Percentiles rank a stretch among this genome's conserved stretches.
Conservation (phyloP, 2,888 invertebrate genomes). For the Xestia sexstrigata region DNA sequence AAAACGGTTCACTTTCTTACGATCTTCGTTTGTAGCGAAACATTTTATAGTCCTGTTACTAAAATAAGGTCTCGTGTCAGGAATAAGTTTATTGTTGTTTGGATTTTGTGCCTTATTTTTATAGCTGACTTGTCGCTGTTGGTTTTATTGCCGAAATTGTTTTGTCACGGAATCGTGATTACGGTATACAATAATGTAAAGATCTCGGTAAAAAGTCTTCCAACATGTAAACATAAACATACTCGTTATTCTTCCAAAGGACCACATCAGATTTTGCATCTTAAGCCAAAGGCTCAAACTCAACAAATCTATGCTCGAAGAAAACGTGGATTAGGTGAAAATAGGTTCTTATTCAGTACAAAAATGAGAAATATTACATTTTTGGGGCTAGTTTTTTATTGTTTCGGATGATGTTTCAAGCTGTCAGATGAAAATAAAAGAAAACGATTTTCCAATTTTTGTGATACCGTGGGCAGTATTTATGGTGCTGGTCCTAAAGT, state of each 20-base stretch:
- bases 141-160: slow-evolving; percentile 60
- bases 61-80: slow-evolving; percentile 57
- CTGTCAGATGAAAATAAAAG: background rate
- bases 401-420: background rate
- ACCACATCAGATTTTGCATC: too few relatives aligned
- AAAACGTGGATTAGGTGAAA: background rate
- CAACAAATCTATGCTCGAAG: background rate
- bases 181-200: slow-evolving; percentile 35
- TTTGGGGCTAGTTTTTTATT: background rate
- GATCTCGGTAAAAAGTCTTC: background rate
- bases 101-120: slow-evolving; percentile 58
- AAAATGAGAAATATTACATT: background rate
- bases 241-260: too few relatives aligned
- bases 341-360: background rate
- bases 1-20: slow-evolving; percentile 61
- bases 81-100: slow-evolving; percentile 66
- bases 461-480: background rate
- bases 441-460: background rate
- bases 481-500: background rate
- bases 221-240: background rate
- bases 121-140: slow-evolving; percentile 56
- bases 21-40: slow-evolving; percentile 56
- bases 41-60: slow-evolving; percentile 65
- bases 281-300: background rate
- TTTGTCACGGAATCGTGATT: slow-evolving; percentile 60